Percentiles rank a stretch among this genome's conserved stretches.
phyloP scores from a whole-genome alignment of 2,113 vertebrate genomes.

The Pongo pygmaeus region DNA sequence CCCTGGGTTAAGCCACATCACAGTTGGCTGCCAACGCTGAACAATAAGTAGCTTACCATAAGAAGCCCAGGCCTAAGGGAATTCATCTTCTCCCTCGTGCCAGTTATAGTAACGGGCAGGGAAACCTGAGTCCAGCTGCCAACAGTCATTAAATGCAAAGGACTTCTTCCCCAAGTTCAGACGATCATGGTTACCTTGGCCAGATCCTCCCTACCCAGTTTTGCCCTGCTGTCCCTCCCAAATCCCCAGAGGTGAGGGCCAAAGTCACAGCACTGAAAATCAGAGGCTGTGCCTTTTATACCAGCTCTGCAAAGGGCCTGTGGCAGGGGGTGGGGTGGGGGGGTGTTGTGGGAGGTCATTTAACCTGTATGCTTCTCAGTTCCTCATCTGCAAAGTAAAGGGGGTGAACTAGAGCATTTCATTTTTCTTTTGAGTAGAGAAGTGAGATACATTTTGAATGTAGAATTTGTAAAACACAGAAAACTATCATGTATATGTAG shows the following conservation, averaged over 20 bases:
- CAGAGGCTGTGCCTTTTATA: neutral
- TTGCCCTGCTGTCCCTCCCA: neutral
- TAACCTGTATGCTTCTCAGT: neutral
- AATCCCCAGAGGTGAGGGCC: neutral
- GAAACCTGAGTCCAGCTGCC: neutral
- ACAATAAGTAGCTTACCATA: neutral
- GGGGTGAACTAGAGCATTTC: neutral
- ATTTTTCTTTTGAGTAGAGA: neutral
- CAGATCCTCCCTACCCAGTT: neutral
- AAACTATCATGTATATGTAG: neutral
- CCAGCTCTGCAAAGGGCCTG: neutral
- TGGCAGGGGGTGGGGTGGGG: neutral
- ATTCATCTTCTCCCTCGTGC: neutral
- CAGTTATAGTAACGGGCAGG: neutral
- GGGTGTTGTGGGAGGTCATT: neutral
- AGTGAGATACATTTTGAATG: neutral
- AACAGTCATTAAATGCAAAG: neutral
- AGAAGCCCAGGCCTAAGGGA: neutral
- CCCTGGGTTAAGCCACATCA: slow-evolving; percentile 12
- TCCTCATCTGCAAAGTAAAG: neutral
- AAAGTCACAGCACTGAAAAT: neutral
- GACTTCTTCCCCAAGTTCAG: neutral
- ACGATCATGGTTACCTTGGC: neutral
- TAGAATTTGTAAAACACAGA: neutral
- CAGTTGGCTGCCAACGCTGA: neutral